Base-by-base conservation (phyloP, 2,888 invertebrate species). In the Scaptomyza flava region DNA sequence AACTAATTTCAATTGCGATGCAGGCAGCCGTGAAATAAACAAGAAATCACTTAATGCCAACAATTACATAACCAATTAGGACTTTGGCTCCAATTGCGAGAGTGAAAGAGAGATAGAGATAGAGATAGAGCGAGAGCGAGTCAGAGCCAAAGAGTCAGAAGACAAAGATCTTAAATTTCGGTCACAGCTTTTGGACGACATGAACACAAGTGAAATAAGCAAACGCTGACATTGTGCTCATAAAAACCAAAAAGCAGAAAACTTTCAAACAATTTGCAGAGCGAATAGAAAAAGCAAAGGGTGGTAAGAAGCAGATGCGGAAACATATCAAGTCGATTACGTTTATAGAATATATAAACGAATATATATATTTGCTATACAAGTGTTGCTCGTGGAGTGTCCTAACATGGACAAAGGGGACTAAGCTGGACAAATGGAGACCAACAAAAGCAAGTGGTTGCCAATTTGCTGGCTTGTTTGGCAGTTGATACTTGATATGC, bases 1-100 rank as follows among this genome's bases (percentile, higher is more conserved):
- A 65, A 78, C 62, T 59, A 67, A 85, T 72, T 82, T 87, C 73
- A 73, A 81, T 81, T 81, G 62, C 48, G 9, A 43, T 58, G 74
- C 83, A 70, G 14, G 66, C 69, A 53, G 52, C 56, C 77, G 83
- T 88, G 72, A 88, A 83, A 86, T 82, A 82, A 82, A 82, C 77
- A 82, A 86, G 88, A 77, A 87, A 82, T 88, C 87, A 82, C 86
- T 86, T 88, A 86, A 88, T 86, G 59, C 82, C 86, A 72, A 88
- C 83, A 83, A 83, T 83, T 88, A 83, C 70, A 81, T 78, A 81
- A 85, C 70, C 81, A 88, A 88, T 77, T 79, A 82, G 77, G 71
- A 68, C 70, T 64, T 75, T 75, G 67, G 73, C 62, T 59, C 64
- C 69, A 51, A 66, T 59, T 63, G 69, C 36, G 42, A 45, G 3